These are phyloP conservation scores for Aplochiton taeniatus DNA, from an alignment of 2,797 vertebrate genomes.

Conservation along the genomic window DNA sequence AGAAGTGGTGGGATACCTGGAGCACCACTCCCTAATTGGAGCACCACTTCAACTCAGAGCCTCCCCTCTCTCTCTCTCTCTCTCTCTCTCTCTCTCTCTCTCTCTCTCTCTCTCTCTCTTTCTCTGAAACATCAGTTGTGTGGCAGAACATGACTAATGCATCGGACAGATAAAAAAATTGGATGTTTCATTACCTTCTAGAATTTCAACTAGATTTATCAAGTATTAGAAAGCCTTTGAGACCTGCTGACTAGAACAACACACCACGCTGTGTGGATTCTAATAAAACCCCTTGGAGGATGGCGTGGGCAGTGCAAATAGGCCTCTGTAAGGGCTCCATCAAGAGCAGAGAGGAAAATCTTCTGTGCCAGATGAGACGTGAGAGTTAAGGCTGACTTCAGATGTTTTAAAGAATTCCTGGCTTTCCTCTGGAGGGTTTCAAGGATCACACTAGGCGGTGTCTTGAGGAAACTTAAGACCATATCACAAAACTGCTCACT, in stretches of 20 bases:
- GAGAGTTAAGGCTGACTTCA: slow-evolving; percentile 1
- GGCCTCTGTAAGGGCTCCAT: slow-evolving; percentile 1
- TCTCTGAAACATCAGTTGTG: neutral
- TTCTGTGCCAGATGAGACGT: slow-evolving; percentile 17
- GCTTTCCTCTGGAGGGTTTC: slow-evolving; percentile 23
- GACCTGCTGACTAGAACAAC: slow-evolving; percentile 26
- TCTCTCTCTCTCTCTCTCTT: too few relatives aligned
- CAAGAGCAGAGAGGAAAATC: slow-evolving; percentile 8
- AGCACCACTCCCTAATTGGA: too few relatives aligned
- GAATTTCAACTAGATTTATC: neutral
- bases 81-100: neutral
- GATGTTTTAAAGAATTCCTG: slow-evolving; percentile 25
- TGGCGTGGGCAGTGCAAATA: slow-evolving; percentile 10
- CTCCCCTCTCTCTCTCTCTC: too few relatives aligned
- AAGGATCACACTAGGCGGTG: slow-evolving; percentile 19
- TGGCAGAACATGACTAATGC: neutral
- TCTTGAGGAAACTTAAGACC: slow-evolving; percentile 5
- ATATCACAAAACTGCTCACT: slow-evolving; percentile 21
- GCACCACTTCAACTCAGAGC: too few relatives aligned
- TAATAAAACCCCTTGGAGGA: slow-evolving; percentile 14
- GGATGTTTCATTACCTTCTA: neutral
- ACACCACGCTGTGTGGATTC: slow-evolving; percentile 12
- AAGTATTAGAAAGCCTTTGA: slow-evolving; percentile 2
- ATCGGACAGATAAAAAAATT: neutral
- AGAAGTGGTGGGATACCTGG: too few relatives aligned